Conservation (phyloP, 1,140 invertebrate species). For the Rhopalosiphum maidis region DNA sequence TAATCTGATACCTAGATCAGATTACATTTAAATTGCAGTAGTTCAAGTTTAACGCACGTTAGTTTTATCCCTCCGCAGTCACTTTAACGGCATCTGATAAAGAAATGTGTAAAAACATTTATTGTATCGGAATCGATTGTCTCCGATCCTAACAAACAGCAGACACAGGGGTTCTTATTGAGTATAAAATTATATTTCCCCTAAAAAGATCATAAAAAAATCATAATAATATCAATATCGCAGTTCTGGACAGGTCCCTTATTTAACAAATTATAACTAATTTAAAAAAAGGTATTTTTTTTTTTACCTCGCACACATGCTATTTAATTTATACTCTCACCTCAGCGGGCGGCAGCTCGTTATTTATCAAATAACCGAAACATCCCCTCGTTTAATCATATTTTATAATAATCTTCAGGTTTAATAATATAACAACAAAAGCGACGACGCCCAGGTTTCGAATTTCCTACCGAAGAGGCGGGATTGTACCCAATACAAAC, state of each 20-base stretch:
- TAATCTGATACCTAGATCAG: not conserved
- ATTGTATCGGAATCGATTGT: constrained; percentile 21
- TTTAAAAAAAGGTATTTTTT: constrained; percentile 55
- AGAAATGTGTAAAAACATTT: constrained; percentile 6
- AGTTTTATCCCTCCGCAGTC: not conserved
- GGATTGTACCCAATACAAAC: not conserved
- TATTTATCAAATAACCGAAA: constrained; percentile 56
- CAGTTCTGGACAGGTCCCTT: not conserved
- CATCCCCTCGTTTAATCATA: constrained; percentile 56
- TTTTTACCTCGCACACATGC: constrained; percentile 34
- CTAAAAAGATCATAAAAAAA: constrained; percentile 5
- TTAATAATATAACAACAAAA: constrained; percentile 40
- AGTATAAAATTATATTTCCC: not conserved
- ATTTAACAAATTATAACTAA: constrained; percentile 57
- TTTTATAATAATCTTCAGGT: constrained; percentile 54
- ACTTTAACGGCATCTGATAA: not conserved
- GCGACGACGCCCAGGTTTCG: constrained; percentile 46
- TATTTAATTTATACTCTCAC: constrained; percentile 56
- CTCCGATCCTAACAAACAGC: not conserved
- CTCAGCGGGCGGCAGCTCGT: constrained; percentile 55
- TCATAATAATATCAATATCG: constrained; percentile 34
- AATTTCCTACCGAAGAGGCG: constrained; percentile 33
- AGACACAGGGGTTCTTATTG: not conserved
- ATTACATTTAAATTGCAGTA: not conserved
- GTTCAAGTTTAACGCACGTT: not conserved